Percentiles rank a stretch among this genome's conserved stretches.
phyloP scores from a whole-genome alignment of 2,113 vertebrate species.

The Nymphicus hollandicus region DNA sequence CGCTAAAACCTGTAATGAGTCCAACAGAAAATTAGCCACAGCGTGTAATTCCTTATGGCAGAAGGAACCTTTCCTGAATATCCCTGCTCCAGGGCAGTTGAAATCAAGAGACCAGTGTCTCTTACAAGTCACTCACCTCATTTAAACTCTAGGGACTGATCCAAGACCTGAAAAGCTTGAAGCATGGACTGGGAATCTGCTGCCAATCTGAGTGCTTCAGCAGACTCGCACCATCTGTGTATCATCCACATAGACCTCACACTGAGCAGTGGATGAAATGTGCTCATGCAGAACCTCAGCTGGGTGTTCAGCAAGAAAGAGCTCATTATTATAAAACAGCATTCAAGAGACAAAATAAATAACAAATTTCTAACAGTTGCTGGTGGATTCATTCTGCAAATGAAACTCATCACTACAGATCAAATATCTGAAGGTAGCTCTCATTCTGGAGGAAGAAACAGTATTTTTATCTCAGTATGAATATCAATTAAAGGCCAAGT shows the following conservation, averaged over 20 bases:
- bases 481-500: constrained; percentile 11
- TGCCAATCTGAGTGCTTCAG: not conserved
- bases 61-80: not conserved
- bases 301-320: not conserved
- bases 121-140: not conserved
- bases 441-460: not conserved
- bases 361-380: not conserved
- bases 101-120: not conserved
- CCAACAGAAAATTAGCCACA: not conserved
- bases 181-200: not conserved
- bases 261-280: constrained; percentile 3
- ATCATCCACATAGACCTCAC: not conserved
- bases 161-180: constrained; percentile 32
- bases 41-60: not conserved
- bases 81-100: not conserved
- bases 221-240: constrained; percentile 45
- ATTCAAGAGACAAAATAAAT: constrained; percentile 26
- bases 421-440: not conserved
- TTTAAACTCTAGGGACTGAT: not conserved
- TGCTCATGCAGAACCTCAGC: not conserved
- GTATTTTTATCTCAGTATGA: not conserved
- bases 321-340: constrained; percentile 18
- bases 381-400: not conserved
- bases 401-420: not conserved
- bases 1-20: not conserved